phyloP scores from a whole-genome alignment of 1,140 invertebrate genomes.

The Gonioctena quinquepunctata region DNA sequence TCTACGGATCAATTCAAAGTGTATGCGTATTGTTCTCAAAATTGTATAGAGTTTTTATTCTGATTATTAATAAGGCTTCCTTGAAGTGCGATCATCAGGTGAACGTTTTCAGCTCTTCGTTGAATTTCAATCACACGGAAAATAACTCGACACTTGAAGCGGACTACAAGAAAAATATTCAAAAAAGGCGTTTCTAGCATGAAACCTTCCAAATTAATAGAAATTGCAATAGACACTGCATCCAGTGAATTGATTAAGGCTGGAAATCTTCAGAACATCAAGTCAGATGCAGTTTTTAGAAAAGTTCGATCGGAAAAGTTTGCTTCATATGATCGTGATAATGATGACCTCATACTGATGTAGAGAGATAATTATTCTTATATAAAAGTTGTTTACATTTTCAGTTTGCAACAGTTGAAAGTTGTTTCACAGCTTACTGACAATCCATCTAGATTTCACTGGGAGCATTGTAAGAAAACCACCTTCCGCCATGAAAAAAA shows the following conservation, averaged over 20 bases:
- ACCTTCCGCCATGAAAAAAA: background rate
- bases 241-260: background rate
- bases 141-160: background rate
- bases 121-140: background rate
- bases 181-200: background rate
- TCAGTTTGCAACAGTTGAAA: no score
- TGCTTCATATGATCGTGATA: background rate
- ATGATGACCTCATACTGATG: background rate
- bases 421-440: background rate
- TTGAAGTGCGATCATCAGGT: background rate
- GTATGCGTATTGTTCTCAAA: background rate
- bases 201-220: background rate
- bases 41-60: background rate
- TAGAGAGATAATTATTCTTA: background rate
- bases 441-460: background rate
- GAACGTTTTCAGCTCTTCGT: background rate
- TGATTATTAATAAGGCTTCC: background rate
- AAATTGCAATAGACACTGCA: background rate
- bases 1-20: background rate
- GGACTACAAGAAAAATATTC: background rate
- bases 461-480: background rate
- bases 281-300: background rate
- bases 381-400: conserved; percentile 4
- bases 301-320: background rate
- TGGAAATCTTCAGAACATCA: background rate